These are phyloP conservation scores for Gallinago solitaria DNA, from an alignment of 2,797 vertebrate species.

Conservation along the genomic window DNA sequence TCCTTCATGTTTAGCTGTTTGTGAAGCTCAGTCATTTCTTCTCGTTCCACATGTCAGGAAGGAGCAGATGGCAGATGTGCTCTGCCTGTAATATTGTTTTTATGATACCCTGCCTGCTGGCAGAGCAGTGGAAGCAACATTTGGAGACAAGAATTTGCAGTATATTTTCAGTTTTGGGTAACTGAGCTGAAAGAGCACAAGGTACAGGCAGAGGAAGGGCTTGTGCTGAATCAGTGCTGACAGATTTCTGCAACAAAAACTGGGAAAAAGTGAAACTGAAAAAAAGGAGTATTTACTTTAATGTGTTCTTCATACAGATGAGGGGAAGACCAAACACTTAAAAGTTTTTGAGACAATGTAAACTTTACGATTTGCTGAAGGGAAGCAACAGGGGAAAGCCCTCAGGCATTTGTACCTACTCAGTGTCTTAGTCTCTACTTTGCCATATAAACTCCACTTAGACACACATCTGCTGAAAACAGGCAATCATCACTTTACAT, in stretches of 20 bases:
- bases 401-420: not conserved
- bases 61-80: constrained; percentile 57
- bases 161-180: constrained; percentile 4
- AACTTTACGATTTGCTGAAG: not conserved
- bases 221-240: not conserved
- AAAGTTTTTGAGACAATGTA: not conserved
- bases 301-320: not conserved
- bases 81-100: constrained; percentile 27
- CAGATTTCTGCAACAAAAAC: not conserved
- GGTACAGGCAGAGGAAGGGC: not conserved
- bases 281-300: not conserved
- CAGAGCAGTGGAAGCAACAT: not conserved
- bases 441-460: not conserved
- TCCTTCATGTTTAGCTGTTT: constrained; percentile 50
- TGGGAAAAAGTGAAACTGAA: not conserved
- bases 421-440: not conserved
- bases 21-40: constrained; percentile 44
- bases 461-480: not conserved
- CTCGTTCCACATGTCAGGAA: constrained; percentile 29
- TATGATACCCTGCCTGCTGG: constrained; percentile 24
- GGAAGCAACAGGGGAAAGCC: not conserved
- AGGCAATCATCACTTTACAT: not conserved
- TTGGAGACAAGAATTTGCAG: constrained; percentile 12
- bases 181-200: not conserved
- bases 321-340: not conserved